Percentiles rank a stretch among this genome's conserved stretches.
Evolutionary conservation across 1,140 invertebrate genomes (phyloP).

Genomic region (Daktulosphaira vitifoliae): DNA sequence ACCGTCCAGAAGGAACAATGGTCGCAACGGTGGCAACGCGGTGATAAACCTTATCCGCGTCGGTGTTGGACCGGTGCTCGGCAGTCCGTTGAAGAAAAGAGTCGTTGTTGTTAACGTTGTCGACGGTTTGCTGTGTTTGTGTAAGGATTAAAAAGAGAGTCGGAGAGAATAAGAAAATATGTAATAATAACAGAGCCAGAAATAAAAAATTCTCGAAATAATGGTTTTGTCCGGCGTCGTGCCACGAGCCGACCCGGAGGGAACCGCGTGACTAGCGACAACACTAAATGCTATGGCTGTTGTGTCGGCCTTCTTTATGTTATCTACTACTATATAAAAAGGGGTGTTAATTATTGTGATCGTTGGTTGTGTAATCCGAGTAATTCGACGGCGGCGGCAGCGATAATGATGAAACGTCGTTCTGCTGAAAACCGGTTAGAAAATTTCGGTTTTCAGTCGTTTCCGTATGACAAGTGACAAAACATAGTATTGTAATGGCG

Average conservation of each 20-base stretch:
- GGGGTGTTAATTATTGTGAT: slow-evolving; percentile 20
- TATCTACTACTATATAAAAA: not conserved
- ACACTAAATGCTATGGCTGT: not conserved
- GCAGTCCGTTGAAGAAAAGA: not conserved
- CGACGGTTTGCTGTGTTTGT: not conserved
- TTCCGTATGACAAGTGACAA: no score
- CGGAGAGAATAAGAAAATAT: not conserved
- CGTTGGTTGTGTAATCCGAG: not conserved
- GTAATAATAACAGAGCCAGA: not conserved
- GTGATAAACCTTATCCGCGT: not conserved
- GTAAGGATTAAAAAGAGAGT: not conserved
- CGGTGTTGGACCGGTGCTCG: slow-evolving; percentile 6
- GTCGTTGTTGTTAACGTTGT: slow-evolving; percentile 5
- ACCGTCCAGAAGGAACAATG: slow-evolving; percentile 19
- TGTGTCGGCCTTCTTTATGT: not conserved
- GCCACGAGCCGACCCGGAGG: slow-evolving; percentile 21
- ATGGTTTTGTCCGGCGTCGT: slow-evolving; percentile 18
- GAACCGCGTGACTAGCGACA: slow-evolving; percentile 28
- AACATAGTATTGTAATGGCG: no score
- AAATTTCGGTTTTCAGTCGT: no score
- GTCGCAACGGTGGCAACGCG: slow-evolving; percentile 13
- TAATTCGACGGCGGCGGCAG: no score
- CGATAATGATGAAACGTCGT: no score
- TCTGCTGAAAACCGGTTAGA: no score
- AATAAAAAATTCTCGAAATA: slow-evolving; percentile 28